These are phyloP conservation scores for Oxystoma pomonae DNA, from an alignment of 2,888 invertebrate species.

Conservation along the genomic window DNA sequence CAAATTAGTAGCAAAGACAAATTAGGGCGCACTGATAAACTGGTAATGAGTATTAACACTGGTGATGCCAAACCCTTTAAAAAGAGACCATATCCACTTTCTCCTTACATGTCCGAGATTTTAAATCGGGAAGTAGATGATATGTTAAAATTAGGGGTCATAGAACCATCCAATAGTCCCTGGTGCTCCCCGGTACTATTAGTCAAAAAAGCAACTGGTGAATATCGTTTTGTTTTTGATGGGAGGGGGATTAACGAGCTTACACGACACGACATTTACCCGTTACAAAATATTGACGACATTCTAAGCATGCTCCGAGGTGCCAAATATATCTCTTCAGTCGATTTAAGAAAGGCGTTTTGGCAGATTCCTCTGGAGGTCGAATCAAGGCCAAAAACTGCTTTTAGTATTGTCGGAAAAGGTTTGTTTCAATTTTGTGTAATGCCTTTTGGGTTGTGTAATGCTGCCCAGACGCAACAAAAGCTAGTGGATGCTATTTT, in stretches of 20 bases:
- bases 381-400: slow-evolving; percentile 29
- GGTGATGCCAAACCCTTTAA: slow-evolving; percentile 13
- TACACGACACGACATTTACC: slow-evolving; percentile 17
- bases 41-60: slow-evolving; percentile 12
- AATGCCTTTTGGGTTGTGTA: no score
- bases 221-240: slow-evolving; percentile 17
- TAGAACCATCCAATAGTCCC: slow-evolving; percentile 14
- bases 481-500: no score
- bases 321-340: slow-evolving; percentile 19
- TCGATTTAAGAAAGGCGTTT: slow-evolving; percentile 19
- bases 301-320: no score
- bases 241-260: slow-evolving; percentile 13
- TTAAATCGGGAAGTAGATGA: slow-evolving; percentile 17
- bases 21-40: slow-evolving; percentile 16
- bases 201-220: slow-evolving; percentile 18
- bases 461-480: no score
- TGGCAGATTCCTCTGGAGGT: slow-evolving; percentile 14
- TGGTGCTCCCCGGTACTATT: slow-evolving; percentile 16
- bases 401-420: slow-evolving; percentile 34
- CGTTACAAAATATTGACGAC: slow-evolving; percentile 17
- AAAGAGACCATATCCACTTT: no score
- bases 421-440: no score
- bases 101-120: slow-evolving; percentile 19
- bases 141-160: slow-evolving; percentile 18
- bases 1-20: slow-evolving; percentile 10